Evolutionary conservation across 2,888 invertebrate genomes (phyloP).

Genomic region (Ennomos erosarius): DNA sequence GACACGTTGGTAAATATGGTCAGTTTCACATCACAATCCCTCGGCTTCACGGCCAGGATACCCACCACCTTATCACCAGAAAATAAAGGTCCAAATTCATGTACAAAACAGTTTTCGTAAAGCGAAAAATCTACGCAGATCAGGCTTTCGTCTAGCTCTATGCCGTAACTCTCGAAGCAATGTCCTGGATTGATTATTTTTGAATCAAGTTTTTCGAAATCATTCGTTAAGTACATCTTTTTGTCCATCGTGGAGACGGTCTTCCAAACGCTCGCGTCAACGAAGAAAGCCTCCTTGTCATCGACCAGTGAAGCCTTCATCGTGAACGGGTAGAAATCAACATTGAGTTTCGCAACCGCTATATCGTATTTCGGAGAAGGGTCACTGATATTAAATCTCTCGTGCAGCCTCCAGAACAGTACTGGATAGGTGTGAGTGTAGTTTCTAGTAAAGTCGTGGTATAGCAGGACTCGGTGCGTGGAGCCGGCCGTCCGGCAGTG

Average conservation of each 20-base stretch:
- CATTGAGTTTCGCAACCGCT: slow-evolving; percentile 68
- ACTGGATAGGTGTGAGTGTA: slow-evolving; percentile 63
- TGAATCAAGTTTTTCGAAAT: slow-evolving; percentile 57
- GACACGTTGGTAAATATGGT: slow-evolving; percentile 60
- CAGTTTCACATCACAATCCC: slow-evolving; percentile 59
- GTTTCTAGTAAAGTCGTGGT: slow-evolving; percentile 64
- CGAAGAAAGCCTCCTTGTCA: slow-evolving; percentile 26
- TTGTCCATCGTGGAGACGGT: slow-evolving; percentile 71
- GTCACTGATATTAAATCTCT: slow-evolving; percentile 57
- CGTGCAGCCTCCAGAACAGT: slow-evolving; percentile 69
- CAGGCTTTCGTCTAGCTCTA: slow-evolving; percentile 58
- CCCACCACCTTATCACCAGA: slow-evolving; percentile 63
- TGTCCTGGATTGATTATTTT: slow-evolving; percentile 40
- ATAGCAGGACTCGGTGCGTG: slow-evolving; percentile 63
- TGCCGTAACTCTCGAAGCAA: slow-evolving; percentile 64
- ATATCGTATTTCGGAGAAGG: slow-evolving; percentile 60
- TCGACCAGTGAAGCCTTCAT: slow-evolving; percentile 61
- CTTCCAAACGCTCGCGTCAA: slow-evolving; percentile 70
- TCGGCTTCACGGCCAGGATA: slow-evolving; percentile 60
- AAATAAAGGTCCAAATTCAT: slow-evolving; percentile 74
- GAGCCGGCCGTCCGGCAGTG: slow-evolving; percentile 63
- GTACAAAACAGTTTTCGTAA: slow-evolving; percentile 68
- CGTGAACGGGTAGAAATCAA: slow-evolving; percentile 48
- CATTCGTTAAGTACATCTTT: slow-evolving; percentile 67
- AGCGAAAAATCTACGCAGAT: slow-evolving; percentile 65